A percentile compares a stretch with the other conserved stretches of the same genome.
These are phyloP conservation scores for Salvelinus fontinalis DNA, from an alignment of 2,113 vertebrate species.

Conservation along the genomic window DNA sequence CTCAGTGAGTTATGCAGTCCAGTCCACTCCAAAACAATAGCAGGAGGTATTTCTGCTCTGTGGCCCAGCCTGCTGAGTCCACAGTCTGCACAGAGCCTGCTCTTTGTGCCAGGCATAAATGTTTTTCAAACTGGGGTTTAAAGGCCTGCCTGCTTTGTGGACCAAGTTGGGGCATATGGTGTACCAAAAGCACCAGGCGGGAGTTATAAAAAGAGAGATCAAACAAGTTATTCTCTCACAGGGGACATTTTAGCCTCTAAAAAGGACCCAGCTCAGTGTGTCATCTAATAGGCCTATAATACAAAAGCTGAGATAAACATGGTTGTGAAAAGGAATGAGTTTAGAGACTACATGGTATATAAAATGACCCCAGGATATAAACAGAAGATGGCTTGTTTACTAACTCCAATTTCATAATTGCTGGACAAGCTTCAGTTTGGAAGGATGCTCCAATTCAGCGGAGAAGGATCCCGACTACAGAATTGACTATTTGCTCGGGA, in stretches of 20 bases:
- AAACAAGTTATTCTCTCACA: constrained; percentile 11
- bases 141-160: constrained; percentile 28
- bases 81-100: constrained; percentile 59
- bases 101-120: constrained; percentile 58
- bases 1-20: constrained; percentile 68
- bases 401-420: constrained; percentile 1
- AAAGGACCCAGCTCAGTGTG: background rate
- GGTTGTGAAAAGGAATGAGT: background rate
- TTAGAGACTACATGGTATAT: constrained; percentile 1
- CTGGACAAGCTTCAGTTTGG: background rate
- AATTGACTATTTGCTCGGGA: background rate
- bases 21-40: constrained; percentile 73
- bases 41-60: constrained; percentile 62
- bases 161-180: constrained; percentile 8
- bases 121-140: constrained; percentile 57
- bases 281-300: background rate
- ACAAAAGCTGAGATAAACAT: background rate
- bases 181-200: constrained; percentile 9
- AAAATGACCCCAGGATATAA: constrained; percentile 24
- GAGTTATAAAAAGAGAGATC: constrained; percentile 18
- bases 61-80: constrained; percentile 66
- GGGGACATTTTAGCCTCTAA: constrained; percentile 16
- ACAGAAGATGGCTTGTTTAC: constrained; percentile 38
- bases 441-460: constrained; percentile 17
- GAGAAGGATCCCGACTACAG: background rate